These are phyloP conservation scores for Betta splendens DNA, from an alignment of 2,797 vertebrate genomes.

Conservation along the genomic window DNA sequence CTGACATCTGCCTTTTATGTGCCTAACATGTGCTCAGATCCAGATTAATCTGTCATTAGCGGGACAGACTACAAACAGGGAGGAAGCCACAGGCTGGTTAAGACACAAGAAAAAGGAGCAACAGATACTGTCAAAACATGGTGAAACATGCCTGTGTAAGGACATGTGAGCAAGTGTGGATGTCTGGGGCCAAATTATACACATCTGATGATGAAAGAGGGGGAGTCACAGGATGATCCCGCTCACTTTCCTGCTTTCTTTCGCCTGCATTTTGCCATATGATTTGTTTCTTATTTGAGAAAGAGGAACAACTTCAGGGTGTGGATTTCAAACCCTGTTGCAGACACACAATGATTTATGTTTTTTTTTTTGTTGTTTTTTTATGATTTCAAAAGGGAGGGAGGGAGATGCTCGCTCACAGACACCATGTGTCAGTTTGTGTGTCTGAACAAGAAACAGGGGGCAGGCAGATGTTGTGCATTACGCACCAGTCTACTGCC, in stretches of 20 bases:
- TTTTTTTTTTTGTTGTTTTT: no score
- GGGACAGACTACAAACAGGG: slow-evolving; percentile 64
- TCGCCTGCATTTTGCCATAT: no score
- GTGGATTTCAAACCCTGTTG: slow-evolving; percentile 51
- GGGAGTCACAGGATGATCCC: slow-evolving; percentile 27
- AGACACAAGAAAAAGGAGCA: slow-evolving; percentile 41
- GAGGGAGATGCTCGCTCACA: slow-evolving; percentile 56
- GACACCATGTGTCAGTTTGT: slow-evolving; percentile 70
- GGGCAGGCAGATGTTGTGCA: slow-evolving; percentile 79
- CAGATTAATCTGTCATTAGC: slow-evolving; percentile 75
- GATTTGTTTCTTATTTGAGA: slow-evolving; percentile 8
- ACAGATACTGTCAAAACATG: slow-evolving; percentile 62
- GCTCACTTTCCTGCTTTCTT: slow-evolving; percentile 27
- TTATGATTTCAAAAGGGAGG: slow-evolving; percentile 25
- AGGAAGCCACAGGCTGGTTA: slow-evolving; percentile 28
- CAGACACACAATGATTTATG: slow-evolving; percentile 55
- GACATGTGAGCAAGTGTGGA: slow-evolving; percentile 46
- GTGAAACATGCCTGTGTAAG: slow-evolving; percentile 60
- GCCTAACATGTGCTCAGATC: slow-evolving; percentile 57
- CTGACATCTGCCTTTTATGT: slow-evolving; percentile 53
- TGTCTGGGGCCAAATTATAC: slow-evolving; percentile 59
- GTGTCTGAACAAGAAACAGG: slow-evolving; percentile 67
- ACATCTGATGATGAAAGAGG: slow-evolving; percentile 61
- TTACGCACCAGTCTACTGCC: slow-evolving; percentile 80
- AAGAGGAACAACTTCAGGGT: slow-evolving; percentile 20